These are phyloP conservation scores for Sepiola atlantica DNA, from an alignment of 2,888 invertebrate species.

Conservation along the genomic window DNA sequence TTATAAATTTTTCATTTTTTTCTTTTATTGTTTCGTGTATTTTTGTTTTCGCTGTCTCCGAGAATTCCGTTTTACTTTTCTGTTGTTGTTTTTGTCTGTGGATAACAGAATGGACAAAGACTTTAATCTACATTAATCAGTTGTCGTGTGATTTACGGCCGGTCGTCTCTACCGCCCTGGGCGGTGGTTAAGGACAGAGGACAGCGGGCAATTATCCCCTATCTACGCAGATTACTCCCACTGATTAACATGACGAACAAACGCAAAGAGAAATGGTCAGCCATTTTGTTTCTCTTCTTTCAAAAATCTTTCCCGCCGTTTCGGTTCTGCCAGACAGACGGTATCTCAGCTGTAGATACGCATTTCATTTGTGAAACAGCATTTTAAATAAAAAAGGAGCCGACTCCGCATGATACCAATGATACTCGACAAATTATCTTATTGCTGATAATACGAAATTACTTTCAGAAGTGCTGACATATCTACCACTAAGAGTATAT, in stretches of 20 bases:
- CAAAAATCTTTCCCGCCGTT: too few species aligned
- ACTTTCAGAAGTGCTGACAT: background rate
- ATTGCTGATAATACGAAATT: background rate
- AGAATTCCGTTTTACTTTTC: background rate
- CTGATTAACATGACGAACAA: background rate
- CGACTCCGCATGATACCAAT: background rate
- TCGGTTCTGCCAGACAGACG: too few species aligned
- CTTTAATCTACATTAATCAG: conserved; percentile 20
- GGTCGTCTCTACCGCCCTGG: background rate
- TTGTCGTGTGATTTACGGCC: background rate
- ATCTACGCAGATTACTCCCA: conserved; percentile 21
- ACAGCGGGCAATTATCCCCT: background rate
- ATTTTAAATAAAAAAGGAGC: background rate
- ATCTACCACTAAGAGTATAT: too few species aligned
- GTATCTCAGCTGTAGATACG: background rate
- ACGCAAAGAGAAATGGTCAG: background rate
- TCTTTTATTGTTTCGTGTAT: too few species aligned
- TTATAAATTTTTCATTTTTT: too few species aligned
- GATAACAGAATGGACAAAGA: conserved; percentile 9
- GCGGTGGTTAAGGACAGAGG: background rate
- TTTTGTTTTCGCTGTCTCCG: background rate
- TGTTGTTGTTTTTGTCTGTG: background rate
- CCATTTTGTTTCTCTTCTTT: too few species aligned
- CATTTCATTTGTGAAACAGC: background rate
- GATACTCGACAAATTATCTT: background rate